A percentile compares a stretch with the other conserved stretches of the same genome.
Conservation (phyloP, 2,797 vertebrate species). For the Centropyge bicolor region DNA sequence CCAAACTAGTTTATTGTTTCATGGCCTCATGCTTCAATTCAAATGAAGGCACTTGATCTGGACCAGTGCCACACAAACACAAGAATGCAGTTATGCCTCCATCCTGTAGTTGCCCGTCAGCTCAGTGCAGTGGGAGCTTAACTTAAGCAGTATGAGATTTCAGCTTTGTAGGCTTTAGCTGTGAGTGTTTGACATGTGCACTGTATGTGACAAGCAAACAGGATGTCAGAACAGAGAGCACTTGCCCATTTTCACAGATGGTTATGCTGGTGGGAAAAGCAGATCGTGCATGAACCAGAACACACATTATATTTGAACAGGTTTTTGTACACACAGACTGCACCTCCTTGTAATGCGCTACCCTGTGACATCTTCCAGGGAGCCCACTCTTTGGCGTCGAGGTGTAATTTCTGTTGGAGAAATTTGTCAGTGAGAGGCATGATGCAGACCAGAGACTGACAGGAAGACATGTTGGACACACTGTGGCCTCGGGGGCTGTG, state of each 20-base stretch:
- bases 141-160: slow-evolving; percentile 38
- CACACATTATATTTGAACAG: neutral
- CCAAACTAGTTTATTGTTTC: slow-evolving; percentile 60
- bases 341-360: neutral
- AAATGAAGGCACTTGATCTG: slow-evolving; percentile 54
- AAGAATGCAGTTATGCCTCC: slow-evolving; percentile 21
- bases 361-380: neutral
- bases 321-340: neutral
- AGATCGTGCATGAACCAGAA: slow-evolving; percentile 2
- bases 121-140: slow-evolving; percentile 42
- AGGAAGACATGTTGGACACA: slow-evolving; percentile 48
- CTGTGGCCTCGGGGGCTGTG: slow-evolving; percentile 21
- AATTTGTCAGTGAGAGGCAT: slow-evolving; percentile 9
- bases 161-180: slow-evolving; percentile 20
- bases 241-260: neutral
- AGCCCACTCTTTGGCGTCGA: neutral
- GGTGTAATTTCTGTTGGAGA: neutral
- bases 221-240: slow-evolving; percentile 24
- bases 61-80: slow-evolving; percentile 43
- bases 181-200: slow-evolving; percentile 46
- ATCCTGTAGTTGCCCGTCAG: slow-evolving; percentile 16
- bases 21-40: slow-evolving; percentile 53
- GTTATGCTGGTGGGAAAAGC: neutral
- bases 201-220: slow-evolving; percentile 45
- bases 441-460: slow-evolving; percentile 32